phyloP scores from a whole-genome alignment of 2,797 vertebrate species.

The Trachops cirrhosus region DNA sequence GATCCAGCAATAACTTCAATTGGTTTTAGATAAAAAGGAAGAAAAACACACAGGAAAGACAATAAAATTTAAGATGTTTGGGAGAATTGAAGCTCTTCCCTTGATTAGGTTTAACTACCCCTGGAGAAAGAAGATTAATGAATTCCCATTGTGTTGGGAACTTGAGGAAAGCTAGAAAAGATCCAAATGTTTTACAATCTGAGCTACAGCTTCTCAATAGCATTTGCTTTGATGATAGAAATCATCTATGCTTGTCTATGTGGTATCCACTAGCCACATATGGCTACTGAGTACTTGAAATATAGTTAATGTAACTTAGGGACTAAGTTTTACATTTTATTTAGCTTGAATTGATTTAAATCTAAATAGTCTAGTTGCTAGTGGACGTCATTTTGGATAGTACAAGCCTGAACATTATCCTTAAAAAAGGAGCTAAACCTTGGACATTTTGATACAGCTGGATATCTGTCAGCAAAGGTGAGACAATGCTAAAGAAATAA shows the following conservation, averaged over 20 bases:
- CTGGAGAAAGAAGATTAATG: background rate
- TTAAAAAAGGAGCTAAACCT: background rate
- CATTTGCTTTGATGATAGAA: background rate
- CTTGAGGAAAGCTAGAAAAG: background rate
- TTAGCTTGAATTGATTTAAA: background rate
- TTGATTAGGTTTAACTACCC: constrained; percentile 42
- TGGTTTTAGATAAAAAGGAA: constrained; percentile 59
- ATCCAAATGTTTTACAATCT: background rate
- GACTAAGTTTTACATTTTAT: background rate
- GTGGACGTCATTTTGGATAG: background rate
- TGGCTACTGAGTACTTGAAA: background rate
- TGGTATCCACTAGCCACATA: background rate
- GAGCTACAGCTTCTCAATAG: background rate
- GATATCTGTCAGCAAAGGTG: background rate
- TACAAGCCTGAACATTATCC: background rate
- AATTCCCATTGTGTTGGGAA: background rate
- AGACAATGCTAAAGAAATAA: background rate
- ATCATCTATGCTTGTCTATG: background rate
- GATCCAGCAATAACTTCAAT: constrained; percentile 35
- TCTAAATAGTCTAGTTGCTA: background rate
- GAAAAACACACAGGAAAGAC: constrained; percentile 47
- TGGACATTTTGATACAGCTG: background rate
- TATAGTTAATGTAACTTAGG: background rate
- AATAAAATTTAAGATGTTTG: constrained; percentile 37
- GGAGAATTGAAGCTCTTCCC: background rate